Base-by-base conservation (phyloP, 2,113 vertebrate species). In the Calonectris borealis region DNA sequence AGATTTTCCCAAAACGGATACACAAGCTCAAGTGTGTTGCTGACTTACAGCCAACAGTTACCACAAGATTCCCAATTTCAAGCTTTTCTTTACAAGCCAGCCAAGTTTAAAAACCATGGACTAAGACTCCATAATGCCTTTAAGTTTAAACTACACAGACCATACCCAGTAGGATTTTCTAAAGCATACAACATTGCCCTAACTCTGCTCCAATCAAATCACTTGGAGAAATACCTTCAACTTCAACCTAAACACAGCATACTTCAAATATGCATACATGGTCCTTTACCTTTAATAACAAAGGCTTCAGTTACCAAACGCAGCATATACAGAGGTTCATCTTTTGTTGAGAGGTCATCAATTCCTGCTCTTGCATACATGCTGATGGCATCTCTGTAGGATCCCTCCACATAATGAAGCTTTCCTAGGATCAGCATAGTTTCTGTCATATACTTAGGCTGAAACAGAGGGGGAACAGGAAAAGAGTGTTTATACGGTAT, bases 231-330 rank as follows among this genome's bases (percentile, higher is more conserved):
- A 49, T 0, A 78, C 13, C 60, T 88, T 71, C 57, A 61, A 14
- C 69, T 72, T 90, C 54, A 83, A 38, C 7, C 36, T 68, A 88
- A 94, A 66, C 36, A 65, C 6, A 40, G 52, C 22, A 15, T 11
- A 75, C 16, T 68, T 71, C 60, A 76, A 55, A 55, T 16, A 70
- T 13, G 34, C 13, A 17, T 11, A 38, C 6, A 8, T 1, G 10
- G 21, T 55, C 24, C 25, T 70, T 96, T 98, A 99, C 99, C 99
- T 99, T 99, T 99, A 95, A 99, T 99, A 90, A 99, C 98, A 2
- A 99, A 99, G 8, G 99, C 99, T 97, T 99, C 99, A 0, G 99
- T 98, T 93, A 99, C 95, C 96, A 99, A 97, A n/a, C 99, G 99
- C 92, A 99, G 98, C 95, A 99, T 94, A 83, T 99, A 99, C 77